Evolutionary conservation across 2,113 vertebrate genomes (phyloP), one percentile per base, ranked within the genome.

Genomic region (Nipponia nippon): DNA sequence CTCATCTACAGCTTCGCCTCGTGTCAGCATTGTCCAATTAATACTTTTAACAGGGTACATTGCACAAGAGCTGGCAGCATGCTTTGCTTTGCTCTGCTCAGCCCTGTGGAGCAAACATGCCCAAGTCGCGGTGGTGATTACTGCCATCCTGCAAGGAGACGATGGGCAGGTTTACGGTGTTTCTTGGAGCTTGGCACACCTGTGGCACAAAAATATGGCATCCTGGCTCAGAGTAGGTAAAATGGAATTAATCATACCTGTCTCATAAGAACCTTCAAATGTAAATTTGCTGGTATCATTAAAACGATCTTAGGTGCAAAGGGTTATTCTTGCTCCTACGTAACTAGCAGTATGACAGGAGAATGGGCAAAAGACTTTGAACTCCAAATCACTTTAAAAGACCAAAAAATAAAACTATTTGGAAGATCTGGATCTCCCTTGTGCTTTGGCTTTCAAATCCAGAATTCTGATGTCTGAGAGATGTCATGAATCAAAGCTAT

Each of bases 161-260:
- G n/a, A 18, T 17, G 11, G 29, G 11, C 4, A 46, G 15, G 9
- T 53, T 63, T 49, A 5, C 5, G 6, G 22, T 47, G 32, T 47
- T 42, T 63, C n/a, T 10, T 21, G n/a, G 70, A 76, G 52, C 22
- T 25, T 67, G 29, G 21, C 16, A 18, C 15, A 18, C 18, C 36
- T 46, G 20, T 2, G 2, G 6, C 10, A 58, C 36, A 13, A 44
- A 70, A 79, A 75, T 32, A 13, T 0, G 0, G 0, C 22, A 47
- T 10, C 13, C 8, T 32, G 34, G 29, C 14, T 34, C 29, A 69
- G 20, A 47, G 44, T 4, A 40, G 12, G 27, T 10, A 53, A 73
- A 78, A 53, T 10, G 16, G 13, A 3, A 34, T 79, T 40, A 91
- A 26, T n/a, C 15, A 3, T 38, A 70, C 5, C 7, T 23, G 3